Conservation (phyloP, 2,113 vertebrate species). For the Empidonax alnorum region DNA sequence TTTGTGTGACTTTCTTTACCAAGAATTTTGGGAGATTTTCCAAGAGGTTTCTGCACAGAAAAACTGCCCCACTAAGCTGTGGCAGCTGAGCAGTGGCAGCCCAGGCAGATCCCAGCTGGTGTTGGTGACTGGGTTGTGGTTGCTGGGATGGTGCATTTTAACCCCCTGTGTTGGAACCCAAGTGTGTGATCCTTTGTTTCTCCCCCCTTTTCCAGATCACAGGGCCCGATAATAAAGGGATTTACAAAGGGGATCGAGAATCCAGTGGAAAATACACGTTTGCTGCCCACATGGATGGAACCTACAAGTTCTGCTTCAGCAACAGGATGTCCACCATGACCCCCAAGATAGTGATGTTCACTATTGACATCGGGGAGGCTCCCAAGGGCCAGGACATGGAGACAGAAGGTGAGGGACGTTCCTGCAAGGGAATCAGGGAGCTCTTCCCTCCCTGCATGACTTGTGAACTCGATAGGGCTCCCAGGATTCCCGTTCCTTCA, state of each 20-base stretch:
- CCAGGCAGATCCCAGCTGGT: not conserved
- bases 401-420: conserved; percentile 88
- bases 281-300: conserved; percentile 97
- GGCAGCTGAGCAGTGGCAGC: not conserved
- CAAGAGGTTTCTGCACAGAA: not conserved
- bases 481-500: not conserved
- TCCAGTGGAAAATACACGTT: conserved; percentile 98
- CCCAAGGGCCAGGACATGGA: conserved; percentile 97
- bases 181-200: not conserved
- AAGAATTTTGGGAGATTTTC: not conserved
- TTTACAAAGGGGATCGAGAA: conserved; percentile 97
- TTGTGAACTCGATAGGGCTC: not conserved
- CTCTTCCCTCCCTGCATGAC: not conserved
- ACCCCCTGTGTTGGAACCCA: not conserved
- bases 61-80: fast-evolving
- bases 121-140: not conserved
- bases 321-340: conserved; percentile 99
- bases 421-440: not conserved
- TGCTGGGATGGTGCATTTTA: not conserved
- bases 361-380: conserved; percentile 96
- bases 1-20: not conserved
- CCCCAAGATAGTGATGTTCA: conserved; percentile 99
- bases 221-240: conserved; percentile 94
- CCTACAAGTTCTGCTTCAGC: conserved; percentile 98
- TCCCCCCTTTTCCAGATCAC: conserved; percentile 82